These are phyloP conservation scores for Marcusenius ussheri DNA, from an alignment of 2,113 vertebrate species.

Conservation along the genomic window DNA sequence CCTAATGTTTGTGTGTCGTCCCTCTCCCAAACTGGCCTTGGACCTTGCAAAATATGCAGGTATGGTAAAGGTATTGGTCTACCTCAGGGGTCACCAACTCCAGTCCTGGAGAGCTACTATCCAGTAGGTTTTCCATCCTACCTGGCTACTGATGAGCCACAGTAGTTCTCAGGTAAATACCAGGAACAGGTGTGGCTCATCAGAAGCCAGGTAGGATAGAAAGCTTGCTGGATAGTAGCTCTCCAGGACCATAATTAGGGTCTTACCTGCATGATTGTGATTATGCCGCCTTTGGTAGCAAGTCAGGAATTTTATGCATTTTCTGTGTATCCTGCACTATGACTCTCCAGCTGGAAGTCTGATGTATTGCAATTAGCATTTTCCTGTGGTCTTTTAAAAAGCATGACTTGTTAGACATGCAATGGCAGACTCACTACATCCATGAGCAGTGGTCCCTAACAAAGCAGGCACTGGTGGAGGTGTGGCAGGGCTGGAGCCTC, in stretches of 20 bases:
- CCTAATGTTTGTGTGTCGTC: not conserved
- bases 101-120: too few relatives aligned
- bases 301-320: too few relatives aligned
- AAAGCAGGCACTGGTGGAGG: not conserved
- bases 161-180: too few relatives aligned
- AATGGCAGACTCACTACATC: too few relatives aligned
- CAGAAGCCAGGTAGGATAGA: too few relatives aligned
- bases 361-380: not conserved
- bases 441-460: not conserved
- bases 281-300: not conserved
- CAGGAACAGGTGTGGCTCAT: too few relatives aligned
- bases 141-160: too few relatives aligned
- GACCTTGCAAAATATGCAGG: not conserved
- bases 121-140: too few relatives aligned
- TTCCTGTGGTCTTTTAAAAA: not conserved
- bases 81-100: not conserved
- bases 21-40: not conserved
- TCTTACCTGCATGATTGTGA: not conserved
- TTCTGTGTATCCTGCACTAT: not conserved
- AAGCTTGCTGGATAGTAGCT: too few relatives aligned
- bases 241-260: too few relatives aligned
- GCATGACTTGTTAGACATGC: too few relatives aligned
- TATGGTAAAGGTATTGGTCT: not conserved
- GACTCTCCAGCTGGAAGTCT: not conserved
- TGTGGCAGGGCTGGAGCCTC: not conserved